These are phyloP conservation scores for Monoplex corrugatus DNA, from an alignment of 2,888 invertebrate genomes.

Conservation along the genomic window DNA sequence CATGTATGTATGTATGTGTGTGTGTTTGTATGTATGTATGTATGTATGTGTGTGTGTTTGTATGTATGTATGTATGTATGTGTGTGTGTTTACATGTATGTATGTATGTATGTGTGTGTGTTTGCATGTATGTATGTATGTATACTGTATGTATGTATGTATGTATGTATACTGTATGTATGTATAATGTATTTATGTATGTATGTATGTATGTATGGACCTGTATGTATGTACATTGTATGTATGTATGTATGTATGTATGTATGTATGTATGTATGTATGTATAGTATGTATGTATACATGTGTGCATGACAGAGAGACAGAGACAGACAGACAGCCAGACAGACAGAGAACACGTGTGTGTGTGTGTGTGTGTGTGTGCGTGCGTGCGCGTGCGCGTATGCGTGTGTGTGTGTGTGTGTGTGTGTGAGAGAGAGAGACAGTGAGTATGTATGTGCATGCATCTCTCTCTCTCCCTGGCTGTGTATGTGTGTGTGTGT, in stretches of 20 bases:
- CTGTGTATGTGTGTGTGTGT: conserved; percentile 31
- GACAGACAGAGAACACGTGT: background rate
- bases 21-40: too few relatives aligned
- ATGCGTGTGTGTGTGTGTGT: conserved; percentile 31
- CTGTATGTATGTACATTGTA: background rate
- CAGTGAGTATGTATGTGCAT: background rate
- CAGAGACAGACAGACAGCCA: too few relatives aligned
- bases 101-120: background rate
- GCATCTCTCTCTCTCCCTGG: background rate
- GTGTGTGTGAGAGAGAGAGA: background rate
- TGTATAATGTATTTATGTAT: background rate
- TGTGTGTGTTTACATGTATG: background rate
- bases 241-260: background rate
- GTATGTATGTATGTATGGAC: background rate
- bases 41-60: background rate
- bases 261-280: background rate
- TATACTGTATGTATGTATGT: too few relatives aligned
- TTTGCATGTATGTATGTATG: background rate
- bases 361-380: conserved; percentile 1
- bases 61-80: background rate
- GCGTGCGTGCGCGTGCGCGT: background rate
- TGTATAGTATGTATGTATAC: background rate
- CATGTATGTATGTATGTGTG: too few relatives aligned
- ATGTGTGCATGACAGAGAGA: background rate
- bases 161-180: background rate